Evolutionary conservation across 2,888 invertebrate genomes (phyloP).

Genomic region (Chaetogeoica ovagalla): DNA sequence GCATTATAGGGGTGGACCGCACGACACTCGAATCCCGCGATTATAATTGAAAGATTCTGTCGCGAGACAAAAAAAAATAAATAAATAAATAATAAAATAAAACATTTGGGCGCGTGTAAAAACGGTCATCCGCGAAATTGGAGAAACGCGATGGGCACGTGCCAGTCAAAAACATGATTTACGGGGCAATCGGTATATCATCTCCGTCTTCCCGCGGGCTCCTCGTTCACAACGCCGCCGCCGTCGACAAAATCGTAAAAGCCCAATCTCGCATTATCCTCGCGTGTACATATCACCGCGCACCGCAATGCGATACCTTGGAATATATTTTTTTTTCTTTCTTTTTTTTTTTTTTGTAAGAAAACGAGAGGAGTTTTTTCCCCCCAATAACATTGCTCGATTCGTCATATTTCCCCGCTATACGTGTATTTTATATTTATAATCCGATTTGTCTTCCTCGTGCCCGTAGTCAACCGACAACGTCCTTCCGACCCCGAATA

Average conservation of each 20-base stretch:
- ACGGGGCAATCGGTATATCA: conserved; percentile 26
- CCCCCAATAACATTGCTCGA: neutral
- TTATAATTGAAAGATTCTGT: conserved; percentile 36
- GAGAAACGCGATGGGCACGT: conserved; percentile 27
- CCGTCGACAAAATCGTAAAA: conserved; percentile 11
- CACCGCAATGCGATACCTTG: neutral
- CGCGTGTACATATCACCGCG: no score
- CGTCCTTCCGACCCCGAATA: no score
- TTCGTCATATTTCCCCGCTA: neutral
- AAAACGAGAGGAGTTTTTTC: neutral
- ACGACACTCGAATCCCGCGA: conserved; percentile 1
- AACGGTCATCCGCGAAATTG: conserved; percentile 38
- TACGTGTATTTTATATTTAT: no score
- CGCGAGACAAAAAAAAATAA: neutral
- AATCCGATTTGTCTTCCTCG: no score
- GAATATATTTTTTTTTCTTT: neutral
- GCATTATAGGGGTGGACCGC: neutral
- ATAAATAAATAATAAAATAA: neutral
- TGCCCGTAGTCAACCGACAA: no score
- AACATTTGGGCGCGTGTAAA: neutral
- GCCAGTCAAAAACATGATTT: conserved; percentile 9
- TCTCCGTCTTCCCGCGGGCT: neutral
- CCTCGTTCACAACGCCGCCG: neutral
- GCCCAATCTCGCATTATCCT: neutral
- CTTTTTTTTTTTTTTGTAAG: neutral